phyloP scores from a whole-genome alignment of 2,797 vertebrate species.

The Manis javanica region DNA sequence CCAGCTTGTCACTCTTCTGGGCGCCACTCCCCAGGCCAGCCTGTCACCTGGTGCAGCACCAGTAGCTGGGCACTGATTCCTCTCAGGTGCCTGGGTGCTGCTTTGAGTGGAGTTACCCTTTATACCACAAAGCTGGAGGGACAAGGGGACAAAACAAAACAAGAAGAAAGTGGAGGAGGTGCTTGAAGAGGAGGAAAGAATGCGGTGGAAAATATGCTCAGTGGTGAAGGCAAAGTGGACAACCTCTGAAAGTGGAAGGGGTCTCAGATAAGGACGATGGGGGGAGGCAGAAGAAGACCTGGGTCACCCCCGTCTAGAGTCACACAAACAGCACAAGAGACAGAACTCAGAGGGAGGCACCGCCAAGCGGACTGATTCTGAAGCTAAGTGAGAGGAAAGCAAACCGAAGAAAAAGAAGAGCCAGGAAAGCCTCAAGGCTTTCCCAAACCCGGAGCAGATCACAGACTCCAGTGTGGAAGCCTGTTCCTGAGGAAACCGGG shows the following conservation, averaged over 20 bases:
- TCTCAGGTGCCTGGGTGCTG: too few species aligned
- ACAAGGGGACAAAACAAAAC: conserved; percentile 93
- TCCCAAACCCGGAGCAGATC: conserved; percentile 96
- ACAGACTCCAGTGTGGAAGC: conserved; percentile 99
- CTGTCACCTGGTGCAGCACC: too few species aligned
- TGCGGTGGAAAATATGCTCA: conserved; percentile 97
- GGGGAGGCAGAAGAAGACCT: conserved; percentile 98
- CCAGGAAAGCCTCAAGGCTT: conserved; percentile 96
- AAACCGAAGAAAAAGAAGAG: conserved; percentile 99
- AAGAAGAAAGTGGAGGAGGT: conserved; percentile 97
- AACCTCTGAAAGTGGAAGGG: conserved; percentile 99
- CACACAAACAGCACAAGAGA: conserved; percentile 94
- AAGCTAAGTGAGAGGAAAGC: conserved; percentile 95
- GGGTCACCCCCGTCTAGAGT: conserved; percentile 96
- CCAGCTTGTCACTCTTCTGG: too few species aligned
- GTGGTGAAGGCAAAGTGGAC: conserved; percentile 97
- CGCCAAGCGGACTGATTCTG: conserved; percentile 92
- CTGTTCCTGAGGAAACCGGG: conserved; percentile 99
- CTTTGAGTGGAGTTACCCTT: conserved; percentile 79
- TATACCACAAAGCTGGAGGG: conserved; percentile 92
- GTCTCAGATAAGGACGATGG: conserved; percentile 97
- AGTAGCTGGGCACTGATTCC: too few species aligned
- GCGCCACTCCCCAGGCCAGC: too few species aligned
- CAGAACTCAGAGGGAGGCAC: conserved; percentile 90
- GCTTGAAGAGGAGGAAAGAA: conserved; percentile 95